These are phyloP conservation scores for Petromus typicus DNA, from an alignment of 2,113 vertebrate species.

Conservation along the genomic window DNA sequence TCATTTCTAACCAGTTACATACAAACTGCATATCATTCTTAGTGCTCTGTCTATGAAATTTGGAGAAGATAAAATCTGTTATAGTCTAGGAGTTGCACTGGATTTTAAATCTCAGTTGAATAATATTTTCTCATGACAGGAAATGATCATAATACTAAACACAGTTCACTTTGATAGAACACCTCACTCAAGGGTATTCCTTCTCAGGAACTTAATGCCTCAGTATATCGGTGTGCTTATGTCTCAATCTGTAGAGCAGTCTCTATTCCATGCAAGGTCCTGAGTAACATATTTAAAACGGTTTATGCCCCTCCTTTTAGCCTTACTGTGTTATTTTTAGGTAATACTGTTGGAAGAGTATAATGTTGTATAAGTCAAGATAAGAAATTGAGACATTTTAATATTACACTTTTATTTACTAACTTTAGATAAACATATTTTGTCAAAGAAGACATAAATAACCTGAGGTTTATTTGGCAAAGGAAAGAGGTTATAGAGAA, in stretches of 20 bases:
- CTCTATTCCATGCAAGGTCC: not conserved
- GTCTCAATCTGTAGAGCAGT: conserved; percentile 27
- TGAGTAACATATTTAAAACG: conserved; percentile 19
- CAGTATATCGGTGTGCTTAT: conserved; percentile 26
- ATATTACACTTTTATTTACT: not conserved
- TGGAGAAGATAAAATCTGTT: conserved; percentile 55
- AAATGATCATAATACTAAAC: conserved; percentile 70
- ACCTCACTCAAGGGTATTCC: conserved; percentile 56
- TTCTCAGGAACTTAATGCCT: conserved; percentile 58
- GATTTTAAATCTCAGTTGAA: conserved; percentile 63
- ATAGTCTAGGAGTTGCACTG: conserved; percentile 24
- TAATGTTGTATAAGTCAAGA: conserved; percentile 2
- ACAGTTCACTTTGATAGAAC: conserved; percentile 46
- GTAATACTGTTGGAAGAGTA: conserved; percentile 29
- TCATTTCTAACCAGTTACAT: not conserved
- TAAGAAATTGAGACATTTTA: conserved; percentile 64
- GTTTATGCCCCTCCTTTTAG: conserved; percentile 6
- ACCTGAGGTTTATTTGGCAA: not conserved
- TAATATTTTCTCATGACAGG: conserved; percentile 59
- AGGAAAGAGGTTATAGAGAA: not conserved
- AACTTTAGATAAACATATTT: not conserved
- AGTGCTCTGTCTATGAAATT: conserved; percentile 61
- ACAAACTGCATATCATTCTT: conserved; percentile 52
- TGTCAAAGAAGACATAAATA: not conserved
- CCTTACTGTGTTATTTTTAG: conserved; percentile 34